Evolutionary conservation across 1,140 invertebrate species (phyloP).

Genomic region (Drosophila ironensis): DNA sequence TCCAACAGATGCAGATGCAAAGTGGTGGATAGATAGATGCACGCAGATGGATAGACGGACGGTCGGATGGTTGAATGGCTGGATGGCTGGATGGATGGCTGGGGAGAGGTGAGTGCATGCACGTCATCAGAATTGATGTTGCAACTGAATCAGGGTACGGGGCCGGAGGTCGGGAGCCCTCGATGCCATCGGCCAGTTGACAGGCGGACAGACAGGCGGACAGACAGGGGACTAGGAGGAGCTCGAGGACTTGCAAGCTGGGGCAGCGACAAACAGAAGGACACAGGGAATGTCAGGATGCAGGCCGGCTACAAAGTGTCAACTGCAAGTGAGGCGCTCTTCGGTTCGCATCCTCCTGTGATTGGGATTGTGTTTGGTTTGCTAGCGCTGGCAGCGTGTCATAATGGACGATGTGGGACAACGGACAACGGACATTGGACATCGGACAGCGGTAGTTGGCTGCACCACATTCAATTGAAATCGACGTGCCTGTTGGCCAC

Average conservation of each 20-base stretch:
- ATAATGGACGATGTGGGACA: slow-evolving; percentile 53
- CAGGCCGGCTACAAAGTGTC: slow-evolving; percentile 56
- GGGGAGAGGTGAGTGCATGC: slow-evolving; percentile 9
- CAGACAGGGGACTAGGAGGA: neutral
- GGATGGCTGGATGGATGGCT: neutral
- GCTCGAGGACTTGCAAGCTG: slow-evolving; percentile 21
- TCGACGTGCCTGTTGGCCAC: slow-evolving; percentile 75
- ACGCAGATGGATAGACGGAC: neutral
- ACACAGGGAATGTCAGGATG: slow-evolving; percentile 35
- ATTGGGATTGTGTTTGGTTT: slow-evolving; percentile 71
- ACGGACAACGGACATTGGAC: neutral
- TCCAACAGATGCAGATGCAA: slow-evolving; percentile 24
- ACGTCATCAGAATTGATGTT: slow-evolving; percentile 54
- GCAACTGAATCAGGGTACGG: slow-evolving; percentile 47
- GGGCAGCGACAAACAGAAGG: slow-evolving; percentile 65
- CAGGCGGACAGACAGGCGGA: slow-evolving; percentile 12
- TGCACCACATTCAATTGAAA: slow-evolving; percentile 75
- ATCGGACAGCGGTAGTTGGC: slow-evolving; percentile 50
- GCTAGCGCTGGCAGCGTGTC: slow-evolving; percentile 58
- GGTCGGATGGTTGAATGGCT: too few relatives aligned
- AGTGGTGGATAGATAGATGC: neutral
- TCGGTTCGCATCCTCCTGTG: slow-evolving; percentile 44
- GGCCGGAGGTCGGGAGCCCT: slow-evolving; percentile 20
- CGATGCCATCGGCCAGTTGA: slow-evolving; percentile 50
- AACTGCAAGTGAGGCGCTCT: slow-evolving; percentile 63